Base-by-base conservation (phyloP, 2,113 vertebrate genomes). In the Passer domesticus region DNA sequence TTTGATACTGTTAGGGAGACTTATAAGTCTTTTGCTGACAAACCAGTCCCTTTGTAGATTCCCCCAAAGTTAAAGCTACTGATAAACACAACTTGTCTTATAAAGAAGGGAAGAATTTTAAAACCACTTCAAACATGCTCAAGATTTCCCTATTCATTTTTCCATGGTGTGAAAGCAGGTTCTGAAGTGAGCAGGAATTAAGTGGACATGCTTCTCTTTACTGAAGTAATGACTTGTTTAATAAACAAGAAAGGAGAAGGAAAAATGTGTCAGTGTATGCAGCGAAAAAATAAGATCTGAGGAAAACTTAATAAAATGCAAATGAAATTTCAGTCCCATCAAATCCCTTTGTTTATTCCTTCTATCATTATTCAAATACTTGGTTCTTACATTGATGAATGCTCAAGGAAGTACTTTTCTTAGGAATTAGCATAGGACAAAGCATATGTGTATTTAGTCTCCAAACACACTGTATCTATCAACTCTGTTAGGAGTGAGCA, bases 41-140 rank as follows among this genome's bases (percentile, higher is more conserved):
- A 92, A 87, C 81, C 82, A 96, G 85, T 92, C 95, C 94, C 96
- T 98, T 97, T 97, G 95, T 97, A 95, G 94, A 95, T 96, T 96
- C 41, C 70, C 86, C 88, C 80, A 19, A 84, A 96, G 84, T 96
- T 95, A 95, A 92, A 89, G 95, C 94, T 96, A 96, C 91, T 92
- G 89, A 96, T 96, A 93, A 96, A 94, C 95, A 91, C 59, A 86
- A 94, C 94, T 95, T 96, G 77, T 90, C 64, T 94, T 90, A 86
- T 74, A 89, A 95, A 87, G 92, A 91, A 88, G 60, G 79, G 92
- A 92, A 95, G 78, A 95, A 94, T 95, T 92, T 97, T 97, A 97
- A 96, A 95, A 97, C 89, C 92, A 97, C 94, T 97, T 97, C 92
- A 95, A 94, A 97, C 93, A 96, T 83, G 46, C 15, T 87, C 31